phyloP scores from a whole-genome alignment of 2,797 vertebrate genomes.

The Notolepis coatsorum region DNA sequence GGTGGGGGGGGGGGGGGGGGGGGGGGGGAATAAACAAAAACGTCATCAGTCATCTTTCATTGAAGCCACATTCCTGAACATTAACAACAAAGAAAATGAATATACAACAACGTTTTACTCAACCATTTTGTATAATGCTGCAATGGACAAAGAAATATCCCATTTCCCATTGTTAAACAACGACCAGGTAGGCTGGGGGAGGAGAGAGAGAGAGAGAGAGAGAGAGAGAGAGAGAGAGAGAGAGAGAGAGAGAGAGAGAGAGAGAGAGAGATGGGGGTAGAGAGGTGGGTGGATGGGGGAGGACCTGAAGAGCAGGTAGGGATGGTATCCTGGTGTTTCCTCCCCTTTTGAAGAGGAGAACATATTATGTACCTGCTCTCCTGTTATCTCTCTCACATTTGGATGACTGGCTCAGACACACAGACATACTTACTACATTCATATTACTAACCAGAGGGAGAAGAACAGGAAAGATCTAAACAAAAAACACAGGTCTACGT shows the following conservation, averaged over 20 bases:
- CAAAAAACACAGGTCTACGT: constrained; percentile 12
- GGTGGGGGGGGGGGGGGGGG: neutral
- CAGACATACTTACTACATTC: constrained; percentile 1
- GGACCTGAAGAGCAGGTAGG: constrained; percentile 32
- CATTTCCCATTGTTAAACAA: constrained; percentile 1
- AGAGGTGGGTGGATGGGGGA: constrained; percentile 11
- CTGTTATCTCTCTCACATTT: constrained; percentile 34
- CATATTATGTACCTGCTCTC: constrained; percentile 43
- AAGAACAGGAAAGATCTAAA: neutral
- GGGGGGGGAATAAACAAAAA: neutral
- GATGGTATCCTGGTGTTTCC: constrained; percentile 28
- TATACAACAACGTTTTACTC: neutral
- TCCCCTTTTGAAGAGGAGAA: constrained; percentile 32
- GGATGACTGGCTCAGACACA: constrained; percentile 15
- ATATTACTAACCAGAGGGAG: neutral
- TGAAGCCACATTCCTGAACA: too few relatives aligned
- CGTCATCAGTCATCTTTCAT: too few relatives aligned
- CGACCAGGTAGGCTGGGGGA: neutral
- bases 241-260: neutral
- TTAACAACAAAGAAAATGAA: neutral
- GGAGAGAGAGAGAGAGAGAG: constrained; percentile 28
- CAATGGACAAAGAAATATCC: neutral
- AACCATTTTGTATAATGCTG: too few relatives aligned
- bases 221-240: neutral
- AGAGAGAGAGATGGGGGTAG: too few relatives aligned